Percentiles rank a stretch among this genome's conserved stretches.
Conservation (phyloP, 1,140 invertebrate species). For the Zaprionus ornatus region DNA sequence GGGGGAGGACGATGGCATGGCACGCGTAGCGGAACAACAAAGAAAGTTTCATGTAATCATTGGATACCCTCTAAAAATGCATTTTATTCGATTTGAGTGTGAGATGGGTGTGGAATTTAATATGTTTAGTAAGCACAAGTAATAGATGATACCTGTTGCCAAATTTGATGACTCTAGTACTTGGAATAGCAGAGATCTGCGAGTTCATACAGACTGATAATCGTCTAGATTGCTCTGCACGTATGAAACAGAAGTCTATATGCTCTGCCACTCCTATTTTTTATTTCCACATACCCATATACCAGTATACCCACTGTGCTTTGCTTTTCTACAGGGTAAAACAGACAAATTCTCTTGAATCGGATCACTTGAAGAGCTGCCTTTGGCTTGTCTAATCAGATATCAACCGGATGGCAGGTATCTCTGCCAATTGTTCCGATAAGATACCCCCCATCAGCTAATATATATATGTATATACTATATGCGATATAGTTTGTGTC, state of each 20-base stretch:
- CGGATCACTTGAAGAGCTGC: background rate
- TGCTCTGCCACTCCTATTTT: background rate
- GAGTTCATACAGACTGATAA: too few species aligned
- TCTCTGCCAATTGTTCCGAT: conserved; percentile 9
- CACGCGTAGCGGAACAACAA: background rate
- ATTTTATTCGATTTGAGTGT: background rate
- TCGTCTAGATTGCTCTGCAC: background rate
- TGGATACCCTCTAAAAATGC: background rate
- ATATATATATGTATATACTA: background rate
- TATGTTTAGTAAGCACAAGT: too few species aligned
- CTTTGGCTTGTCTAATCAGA: conserved; percentile 37
- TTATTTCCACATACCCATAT: background rate
- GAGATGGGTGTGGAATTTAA: background rate
- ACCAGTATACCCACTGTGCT: background rate
- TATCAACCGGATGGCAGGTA: conserved; percentile 27
- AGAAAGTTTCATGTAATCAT: background rate
- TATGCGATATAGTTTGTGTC: background rate
- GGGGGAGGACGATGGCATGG: background rate
- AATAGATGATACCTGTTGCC: too few species aligned
- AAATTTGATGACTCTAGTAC: too few species aligned
- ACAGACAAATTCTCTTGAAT: conserved; percentile 8
- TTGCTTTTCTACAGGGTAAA: background rate
- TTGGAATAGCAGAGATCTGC: too few species aligned
- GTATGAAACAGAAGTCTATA: background rate
- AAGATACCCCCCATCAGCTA: conserved; percentile 18